phyloP scores from a whole-genome alignment of 2,113 vertebrate genomes.

The Craseonycteris thonglongyai region DNA sequence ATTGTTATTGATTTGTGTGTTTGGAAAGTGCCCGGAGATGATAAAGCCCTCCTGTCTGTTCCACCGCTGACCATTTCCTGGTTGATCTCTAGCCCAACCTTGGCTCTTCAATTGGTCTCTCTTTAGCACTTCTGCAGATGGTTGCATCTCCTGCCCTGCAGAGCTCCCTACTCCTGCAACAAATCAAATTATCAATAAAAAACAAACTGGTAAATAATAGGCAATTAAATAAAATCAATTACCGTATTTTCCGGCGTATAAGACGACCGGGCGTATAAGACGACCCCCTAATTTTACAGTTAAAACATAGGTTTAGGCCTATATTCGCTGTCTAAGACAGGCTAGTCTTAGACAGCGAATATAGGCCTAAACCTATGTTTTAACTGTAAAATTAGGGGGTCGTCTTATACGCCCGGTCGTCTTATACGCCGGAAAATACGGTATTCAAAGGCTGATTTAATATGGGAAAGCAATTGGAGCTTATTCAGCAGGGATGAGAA shows the following conservation, averaged over 20 bases:
- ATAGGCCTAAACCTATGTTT: too few species aligned
- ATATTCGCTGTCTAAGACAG: too few species aligned
- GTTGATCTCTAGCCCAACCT: background rate
- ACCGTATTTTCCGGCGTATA: too few species aligned
- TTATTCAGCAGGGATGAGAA: slow-evolving; percentile 35
- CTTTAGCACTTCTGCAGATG: background rate
- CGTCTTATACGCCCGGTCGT: too few species aligned
- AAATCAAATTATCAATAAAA: slow-evolving; percentile 49
- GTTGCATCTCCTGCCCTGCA: background rate
- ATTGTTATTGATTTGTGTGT: slow-evolving; percentile 72
- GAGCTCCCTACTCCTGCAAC: background rate
- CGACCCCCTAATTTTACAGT: too few species aligned
- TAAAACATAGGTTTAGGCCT: too few species aligned
- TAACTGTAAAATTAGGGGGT: too few species aligned
- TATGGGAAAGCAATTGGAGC: slow-evolving; percentile 35
- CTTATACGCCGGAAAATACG: too few species aligned
- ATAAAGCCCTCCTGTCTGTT: background rate
- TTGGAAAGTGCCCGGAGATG: slow-evolving; percentile 43
- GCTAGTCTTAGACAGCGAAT: too few species aligned
- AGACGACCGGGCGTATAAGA: too few species aligned
- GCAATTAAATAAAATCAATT: slow-evolving; percentile 68
- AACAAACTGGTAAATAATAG: slow-evolving; percentile 53
- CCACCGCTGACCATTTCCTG: background rate
- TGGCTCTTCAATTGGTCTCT: background rate
- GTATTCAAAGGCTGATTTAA: slow-evolving; percentile 54